A percentile compares a stretch with the other conserved stretches of the same genome.
phyloP scores from a whole-genome alignment of 2,797 vertebrate species.

The Scyliorhinus canicula region DNA sequence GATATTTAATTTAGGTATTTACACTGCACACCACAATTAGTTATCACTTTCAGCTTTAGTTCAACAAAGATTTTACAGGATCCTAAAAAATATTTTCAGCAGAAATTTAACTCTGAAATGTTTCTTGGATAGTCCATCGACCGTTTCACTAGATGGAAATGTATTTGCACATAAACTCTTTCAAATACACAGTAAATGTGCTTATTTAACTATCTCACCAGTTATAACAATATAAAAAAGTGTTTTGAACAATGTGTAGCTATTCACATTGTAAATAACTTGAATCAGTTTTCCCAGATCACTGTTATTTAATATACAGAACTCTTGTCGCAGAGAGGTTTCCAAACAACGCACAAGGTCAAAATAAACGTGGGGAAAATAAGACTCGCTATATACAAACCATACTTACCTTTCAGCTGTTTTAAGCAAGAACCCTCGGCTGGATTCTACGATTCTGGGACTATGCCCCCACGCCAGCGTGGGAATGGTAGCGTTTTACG shows the following conservation, averaged over 20 bases:
- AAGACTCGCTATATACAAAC: not conserved
- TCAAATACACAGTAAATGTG: not conserved
- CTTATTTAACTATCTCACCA: not conserved
- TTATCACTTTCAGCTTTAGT: not conserved
- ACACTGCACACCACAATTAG: not conserved
- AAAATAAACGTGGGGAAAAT: not conserved
- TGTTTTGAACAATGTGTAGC: not conserved
- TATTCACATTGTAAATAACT: not conserved
- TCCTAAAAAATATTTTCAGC: not conserved
- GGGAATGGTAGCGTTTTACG: no score
- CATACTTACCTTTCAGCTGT: no score
- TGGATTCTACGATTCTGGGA: no score
- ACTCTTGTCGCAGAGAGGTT: not conserved
- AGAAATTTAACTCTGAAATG: not conserved
- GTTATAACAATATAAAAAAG: not conserved
- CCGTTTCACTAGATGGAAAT: no score
- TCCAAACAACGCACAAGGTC: slow-evolving; percentile 1
- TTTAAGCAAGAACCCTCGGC: no score
- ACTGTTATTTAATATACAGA: not conserved
- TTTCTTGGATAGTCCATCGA: not conserved
- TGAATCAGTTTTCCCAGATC: not conserved
- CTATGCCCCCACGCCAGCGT: no score
- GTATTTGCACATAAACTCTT: not conserved
- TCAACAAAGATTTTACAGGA: not conserved
- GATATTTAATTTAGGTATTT: not conserved